A percentile compares a stretch with the other conserved stretches of the same genome.
phyloP scores from a whole-genome alignment of 2,888 invertebrate species.

The Xiphydria camelus region DNA sequence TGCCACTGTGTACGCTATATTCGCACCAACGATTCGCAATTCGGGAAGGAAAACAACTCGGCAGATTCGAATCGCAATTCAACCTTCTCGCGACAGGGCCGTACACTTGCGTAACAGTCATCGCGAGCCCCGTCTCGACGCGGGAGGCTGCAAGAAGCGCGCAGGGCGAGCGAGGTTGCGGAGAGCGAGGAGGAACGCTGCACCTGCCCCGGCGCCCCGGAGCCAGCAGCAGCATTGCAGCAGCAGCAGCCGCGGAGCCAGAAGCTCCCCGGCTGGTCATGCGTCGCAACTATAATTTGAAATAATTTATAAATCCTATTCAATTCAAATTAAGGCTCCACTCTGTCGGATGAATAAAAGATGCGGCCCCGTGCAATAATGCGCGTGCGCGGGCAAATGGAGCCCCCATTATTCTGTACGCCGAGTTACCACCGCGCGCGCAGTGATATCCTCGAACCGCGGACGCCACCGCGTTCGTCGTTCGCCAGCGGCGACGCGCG shows the following conservation, averaged over 20 bases:
- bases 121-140: not conserved
- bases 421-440: not conserved
- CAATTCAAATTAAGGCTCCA: constrained; percentile 59
- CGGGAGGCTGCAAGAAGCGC: not conserved
- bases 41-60: no score
- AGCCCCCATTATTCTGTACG: constrained; percentile 9
- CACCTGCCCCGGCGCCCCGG: constrained; percentile 2
- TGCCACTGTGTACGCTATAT: no score
- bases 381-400: constrained; percentile 46
- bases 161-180: not conserved
- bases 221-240: not conserved
- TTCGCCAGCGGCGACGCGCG: no score
- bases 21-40: no score
- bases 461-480: not conserved
- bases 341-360: constrained; percentile 59
- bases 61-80: no score
- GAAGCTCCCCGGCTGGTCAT: constrained; percentile 38
- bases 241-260: not conserved
- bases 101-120: not conserved
- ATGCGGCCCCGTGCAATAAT: constrained; percentile 47
- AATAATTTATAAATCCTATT: constrained; percentile 59
- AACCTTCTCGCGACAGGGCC: no score
- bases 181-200: not conserved
- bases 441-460: constrained; percentile 1
- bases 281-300: constrained; percentile 57